A percentile compares a stretch with the other conserved stretches of the same genome.
These are phyloP conservation scores for Actenoides hombroni DNA, from an alignment of 2,113 vertebrate genomes.

Conservation along the genomic window DNA sequence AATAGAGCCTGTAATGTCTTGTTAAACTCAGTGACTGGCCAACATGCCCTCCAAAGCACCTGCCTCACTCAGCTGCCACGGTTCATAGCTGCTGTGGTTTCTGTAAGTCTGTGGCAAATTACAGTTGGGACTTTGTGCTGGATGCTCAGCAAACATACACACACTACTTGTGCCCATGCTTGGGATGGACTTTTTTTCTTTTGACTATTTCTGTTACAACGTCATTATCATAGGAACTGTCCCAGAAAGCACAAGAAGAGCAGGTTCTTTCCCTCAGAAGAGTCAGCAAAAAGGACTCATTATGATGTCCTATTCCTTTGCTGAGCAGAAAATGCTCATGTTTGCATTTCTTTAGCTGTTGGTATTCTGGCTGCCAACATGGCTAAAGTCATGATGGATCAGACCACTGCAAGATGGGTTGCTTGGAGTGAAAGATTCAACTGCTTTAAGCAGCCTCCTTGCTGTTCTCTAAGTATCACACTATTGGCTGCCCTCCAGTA, in stretches of 20 bases:
- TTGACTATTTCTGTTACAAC: not conserved
- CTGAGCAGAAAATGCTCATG: slow-evolving; percentile 4
- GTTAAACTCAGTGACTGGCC: not conserved
- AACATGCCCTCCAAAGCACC: not conserved
- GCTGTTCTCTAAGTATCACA: not conserved
- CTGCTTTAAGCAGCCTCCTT: not conserved
- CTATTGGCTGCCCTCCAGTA: slow-evolving; percentile 13
- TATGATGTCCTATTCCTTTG: not conserved
- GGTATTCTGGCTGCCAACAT: not conserved
- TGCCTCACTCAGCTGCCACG: not conserved
- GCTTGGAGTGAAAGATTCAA: not conserved
- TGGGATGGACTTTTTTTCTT: not conserved
- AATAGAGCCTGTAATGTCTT: not conserved
- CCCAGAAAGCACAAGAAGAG: not conserved
- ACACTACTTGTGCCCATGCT: not conserved
- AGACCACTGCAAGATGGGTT: not conserved
- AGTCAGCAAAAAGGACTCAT: not conserved
- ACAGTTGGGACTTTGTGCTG: not conserved
- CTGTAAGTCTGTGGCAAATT: not conserved
- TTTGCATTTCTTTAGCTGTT: slow-evolving; percentile 25
- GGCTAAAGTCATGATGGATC: slow-evolving; percentile 1
- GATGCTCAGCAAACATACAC: not conserved
- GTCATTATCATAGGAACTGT: not conserved
- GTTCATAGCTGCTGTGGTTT: not conserved
- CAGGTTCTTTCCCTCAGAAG: not conserved